phyloP scores from a whole-genome alignment of 2,797 vertebrate genomes.

The Spinibarbus caldwelli region DNA sequence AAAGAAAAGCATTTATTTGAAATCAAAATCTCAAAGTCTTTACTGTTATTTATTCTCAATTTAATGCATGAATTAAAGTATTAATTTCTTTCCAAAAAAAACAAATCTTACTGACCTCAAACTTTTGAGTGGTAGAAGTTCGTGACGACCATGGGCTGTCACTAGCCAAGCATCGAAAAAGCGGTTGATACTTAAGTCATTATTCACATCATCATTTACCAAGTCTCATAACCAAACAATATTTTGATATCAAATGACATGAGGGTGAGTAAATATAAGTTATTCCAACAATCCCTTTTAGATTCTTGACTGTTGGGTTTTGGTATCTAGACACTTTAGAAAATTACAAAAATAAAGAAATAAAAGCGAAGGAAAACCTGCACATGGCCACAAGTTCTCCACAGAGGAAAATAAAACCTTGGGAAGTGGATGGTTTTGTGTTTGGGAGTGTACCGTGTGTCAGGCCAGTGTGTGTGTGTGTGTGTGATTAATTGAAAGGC shows the following conservation, averaged over 20 bases:
- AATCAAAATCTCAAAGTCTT: too few species aligned
- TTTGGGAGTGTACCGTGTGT: slow-evolving; percentile 55
- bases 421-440: slow-evolving; percentile 29
- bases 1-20: too few species aligned
- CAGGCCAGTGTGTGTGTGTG: slow-evolving; percentile 29
- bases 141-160: too few species aligned
- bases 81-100: too few species aligned
- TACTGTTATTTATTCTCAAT: too few species aligned
- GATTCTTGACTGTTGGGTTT: neutral
- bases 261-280: neutral
- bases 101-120: too few species aligned
- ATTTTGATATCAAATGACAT: neutral
- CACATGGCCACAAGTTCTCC: slow-evolving; percentile 21
- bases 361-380: neutral
- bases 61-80: too few species aligned
- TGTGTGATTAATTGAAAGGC: slow-evolving; percentile 66
- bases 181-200: too few species aligned
- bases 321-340: neutral
- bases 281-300: neutral
- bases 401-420: slow-evolving; percentile 25
- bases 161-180: too few species aligned
- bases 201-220: too few species aligned
- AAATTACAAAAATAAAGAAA: neutral
- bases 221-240: too few species aligned
- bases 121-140: too few species aligned